Percentiles rank a stretch among this genome's conserved stretches.
Conservation (phyloP, 2,888 invertebrate species). For the Pterobdella sp. region DNA sequence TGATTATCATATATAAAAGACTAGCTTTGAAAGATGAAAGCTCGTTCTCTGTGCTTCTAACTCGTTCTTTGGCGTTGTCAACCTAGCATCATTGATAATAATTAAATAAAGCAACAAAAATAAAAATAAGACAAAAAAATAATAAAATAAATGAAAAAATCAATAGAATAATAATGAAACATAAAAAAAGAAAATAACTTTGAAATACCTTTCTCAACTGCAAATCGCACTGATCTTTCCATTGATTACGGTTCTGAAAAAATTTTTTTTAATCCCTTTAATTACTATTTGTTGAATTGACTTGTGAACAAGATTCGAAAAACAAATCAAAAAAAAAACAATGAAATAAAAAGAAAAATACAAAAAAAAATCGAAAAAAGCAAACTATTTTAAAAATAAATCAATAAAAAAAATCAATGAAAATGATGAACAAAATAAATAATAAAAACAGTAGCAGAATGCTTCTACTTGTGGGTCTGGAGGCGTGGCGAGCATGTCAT, state of each 20-base stretch:
- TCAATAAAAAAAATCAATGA: neutral
- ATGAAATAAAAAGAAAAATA: neutral
- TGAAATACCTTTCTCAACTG: neutral
- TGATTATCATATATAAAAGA: neutral
- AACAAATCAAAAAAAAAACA: neutral
- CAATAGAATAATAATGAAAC: too few species aligned
- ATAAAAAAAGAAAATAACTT: too few species aligned
- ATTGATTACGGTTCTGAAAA: slow-evolving; percentile 2
- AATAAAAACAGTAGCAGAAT: neutral
- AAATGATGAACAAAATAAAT: neutral
- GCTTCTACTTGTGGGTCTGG: neutral
- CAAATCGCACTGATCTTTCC: slow-evolving; percentile 17
- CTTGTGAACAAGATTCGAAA: too few species aligned
- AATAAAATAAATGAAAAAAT: too few species aligned
- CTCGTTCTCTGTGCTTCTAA: neutral
- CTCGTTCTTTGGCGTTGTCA: neutral
- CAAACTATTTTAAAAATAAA: neutral
- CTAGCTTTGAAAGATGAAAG: neutral
- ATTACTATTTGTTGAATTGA: too few species aligned
- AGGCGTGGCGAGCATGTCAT: neutral
- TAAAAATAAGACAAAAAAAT: neutral
- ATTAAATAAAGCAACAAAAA: neutral
- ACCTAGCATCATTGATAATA: neutral
- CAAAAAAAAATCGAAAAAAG: neutral
- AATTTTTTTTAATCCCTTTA: too few species aligned